These are phyloP conservation scores for Toxonevra muliebris DNA, from an alignment of 2,888 invertebrate species.

Conservation along the genomic window DNA sequence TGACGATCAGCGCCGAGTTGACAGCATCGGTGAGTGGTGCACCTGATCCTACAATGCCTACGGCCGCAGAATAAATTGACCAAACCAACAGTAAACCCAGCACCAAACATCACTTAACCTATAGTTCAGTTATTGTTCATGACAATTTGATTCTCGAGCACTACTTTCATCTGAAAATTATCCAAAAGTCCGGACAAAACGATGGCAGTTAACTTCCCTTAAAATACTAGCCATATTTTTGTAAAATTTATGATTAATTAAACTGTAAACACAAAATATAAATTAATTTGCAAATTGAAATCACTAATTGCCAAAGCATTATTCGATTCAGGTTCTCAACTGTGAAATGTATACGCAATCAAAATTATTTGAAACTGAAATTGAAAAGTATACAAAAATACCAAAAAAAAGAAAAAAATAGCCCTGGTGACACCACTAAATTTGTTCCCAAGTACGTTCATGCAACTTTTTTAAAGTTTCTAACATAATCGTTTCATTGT, in stretches of 20 bases:
- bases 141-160: slow-evolving; percentile 53
- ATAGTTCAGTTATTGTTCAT: slow-evolving; percentile 79
- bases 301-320: slow-evolving; percentile 45
- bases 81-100: slow-evolving; percentile 93
- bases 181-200: slow-evolving; percentile 89
- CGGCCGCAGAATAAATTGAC: slow-evolving; percentile 95
- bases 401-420: too few relatives aligned
- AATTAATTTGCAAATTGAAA: neutral
- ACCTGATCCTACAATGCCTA: slow-evolving; percentile 98
- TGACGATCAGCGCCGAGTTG: slow-evolving; percentile 94
- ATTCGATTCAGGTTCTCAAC: slow-evolving; percentile 41
- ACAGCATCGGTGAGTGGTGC: slow-evolving; percentile 98
- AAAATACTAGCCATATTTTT: too few relatives aligned
- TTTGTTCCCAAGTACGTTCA: too few relatives aligned
- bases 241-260: too few relatives aligned
- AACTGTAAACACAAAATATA: too few relatives aligned
- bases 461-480: too few relatives aligned
- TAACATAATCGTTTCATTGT: too few relatives aligned
- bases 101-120: slow-evolving; percentile 96
- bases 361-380: slow-evolving; percentile 45
- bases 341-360: slow-evolving; percentile 38
- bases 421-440: too few relatives aligned
- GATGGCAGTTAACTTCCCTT: slow-evolving; percentile 77
- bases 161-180: slow-evolving; percentile 59
- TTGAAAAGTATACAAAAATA: slow-evolving; percentile 45